Evolutionary conservation across 2,888 invertebrate genomes (phyloP).

Genomic region (Argynnis bischoffii): DNA sequence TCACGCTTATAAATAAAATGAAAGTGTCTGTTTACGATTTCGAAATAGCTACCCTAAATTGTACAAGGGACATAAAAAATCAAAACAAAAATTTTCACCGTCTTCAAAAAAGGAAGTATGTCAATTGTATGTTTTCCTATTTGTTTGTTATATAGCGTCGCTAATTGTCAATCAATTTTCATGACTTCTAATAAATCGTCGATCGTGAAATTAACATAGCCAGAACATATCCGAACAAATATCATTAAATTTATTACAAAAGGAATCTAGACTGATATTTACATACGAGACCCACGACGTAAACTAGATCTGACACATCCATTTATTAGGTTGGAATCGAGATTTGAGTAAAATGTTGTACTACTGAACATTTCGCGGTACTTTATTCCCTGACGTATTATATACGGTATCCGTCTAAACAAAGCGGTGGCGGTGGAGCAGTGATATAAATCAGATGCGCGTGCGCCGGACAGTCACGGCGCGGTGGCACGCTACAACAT

Average conservation of each 20-base stretch:
- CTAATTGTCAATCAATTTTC: no score
- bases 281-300: slow-evolving; percentile 5
- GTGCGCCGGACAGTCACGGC: slow-evolving; percentile 50
- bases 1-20: no score
- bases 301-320: slow-evolving; percentile 21
- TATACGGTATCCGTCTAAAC: slow-evolving; percentile 46
- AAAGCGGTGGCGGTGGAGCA: slow-evolving; percentile 44
- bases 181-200: no score
- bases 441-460: slow-evolving; percentile 53
- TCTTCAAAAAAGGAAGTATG: no score
- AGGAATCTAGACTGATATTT: not conserved
- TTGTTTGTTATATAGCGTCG: no score
- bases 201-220: no score
- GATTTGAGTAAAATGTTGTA: slow-evolving; percentile 16
- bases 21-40: no score
- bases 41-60: no score
- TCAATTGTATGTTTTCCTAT: no score
- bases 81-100: no score
- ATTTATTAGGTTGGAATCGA: slow-evolving; percentile 12
- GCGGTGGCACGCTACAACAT: slow-evolving; percentile 36
- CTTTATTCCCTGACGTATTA: slow-evolving; percentile 49
- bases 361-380: slow-evolving; percentile 29
- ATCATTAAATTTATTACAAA: not conserved
- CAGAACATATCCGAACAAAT: no score
- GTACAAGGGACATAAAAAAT: no score